Conservation (phyloP, 2,113 vertebrate genomes). For the Clinocottus analis region DNA sequence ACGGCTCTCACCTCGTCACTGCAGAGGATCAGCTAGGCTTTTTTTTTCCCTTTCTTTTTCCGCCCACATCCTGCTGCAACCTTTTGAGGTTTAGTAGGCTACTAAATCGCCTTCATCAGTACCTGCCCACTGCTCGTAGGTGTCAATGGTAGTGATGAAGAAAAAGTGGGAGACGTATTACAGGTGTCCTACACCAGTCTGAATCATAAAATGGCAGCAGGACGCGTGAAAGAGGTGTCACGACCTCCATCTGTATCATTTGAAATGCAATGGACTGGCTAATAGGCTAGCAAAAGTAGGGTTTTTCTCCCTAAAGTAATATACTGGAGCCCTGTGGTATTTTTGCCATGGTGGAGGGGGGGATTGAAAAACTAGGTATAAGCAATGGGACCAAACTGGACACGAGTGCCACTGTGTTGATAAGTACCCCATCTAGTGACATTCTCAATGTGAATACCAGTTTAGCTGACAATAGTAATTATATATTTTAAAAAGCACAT, state of each 20-base stretch:
- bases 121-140: constrained; percentile 46
- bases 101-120: constrained; percentile 66
- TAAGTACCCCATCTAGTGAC: background rate
- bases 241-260: background rate
- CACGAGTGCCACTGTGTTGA: background rate
- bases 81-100: constrained; percentile 65
- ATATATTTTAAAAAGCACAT: background rate
- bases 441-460: background rate
- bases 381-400: background rate
- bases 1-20: constrained; percentile 59
- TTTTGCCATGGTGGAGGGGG: background rate
- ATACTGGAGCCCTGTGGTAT: background rate
- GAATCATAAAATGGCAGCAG: constrained; percentile 6
- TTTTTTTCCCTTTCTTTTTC: background rate
- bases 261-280: background rate
- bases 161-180: constrained; percentile 21
- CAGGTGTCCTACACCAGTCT: background rate
- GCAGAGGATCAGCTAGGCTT: constrained; percentile 13
- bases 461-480: background rate
- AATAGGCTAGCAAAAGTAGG: background rate
- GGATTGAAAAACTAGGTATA: background rate
- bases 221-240: background rate
- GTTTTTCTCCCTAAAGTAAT: background rate
- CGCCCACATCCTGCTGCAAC: constrained; percentile 34
- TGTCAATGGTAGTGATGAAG: constrained; percentile 41